Evolutionary conservation across 1,140 invertebrate genomes (phyloP).

Genomic region (Diprion similis): DNA sequence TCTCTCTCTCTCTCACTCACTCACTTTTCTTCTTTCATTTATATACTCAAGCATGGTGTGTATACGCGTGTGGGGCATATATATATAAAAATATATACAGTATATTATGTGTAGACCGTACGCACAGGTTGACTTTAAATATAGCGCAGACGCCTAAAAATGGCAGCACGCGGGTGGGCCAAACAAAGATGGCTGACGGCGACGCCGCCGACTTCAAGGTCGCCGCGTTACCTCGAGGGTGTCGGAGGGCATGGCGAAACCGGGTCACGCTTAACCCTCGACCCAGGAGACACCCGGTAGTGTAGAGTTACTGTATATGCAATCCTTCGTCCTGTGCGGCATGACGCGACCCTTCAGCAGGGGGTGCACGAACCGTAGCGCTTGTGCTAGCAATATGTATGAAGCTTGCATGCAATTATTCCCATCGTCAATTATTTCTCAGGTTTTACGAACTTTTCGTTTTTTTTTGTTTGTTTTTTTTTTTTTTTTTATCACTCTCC

Average conservation of each 20-base stretch:
- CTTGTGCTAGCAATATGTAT: too few relatives aligned
- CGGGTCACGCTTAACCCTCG: slow-evolving; percentile 35
- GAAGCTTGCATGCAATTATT: too few relatives aligned
- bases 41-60: slow-evolving; percentile 22
- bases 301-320: too few relatives aligned
- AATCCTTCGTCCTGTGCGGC: too few relatives aligned
- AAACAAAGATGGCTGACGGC: slow-evolving; percentile 26
- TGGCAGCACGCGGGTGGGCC: slow-evolving; percentile 24
- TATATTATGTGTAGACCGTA: neutral
- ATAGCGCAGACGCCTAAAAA: slow-evolving; percentile 27
- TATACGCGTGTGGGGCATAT: neutral
- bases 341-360: too few relatives aligned
- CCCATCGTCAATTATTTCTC: too few relatives aligned
- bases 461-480: too few relatives aligned
- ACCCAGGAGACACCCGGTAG: neutral
- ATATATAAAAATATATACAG: neutral
- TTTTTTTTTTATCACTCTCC: too few relatives aligned
- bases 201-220: slow-evolving; percentile 34
- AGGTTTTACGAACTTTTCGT: too few relatives aligned
- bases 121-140: slow-evolving; percentile 22
- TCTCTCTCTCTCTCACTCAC: neutral
- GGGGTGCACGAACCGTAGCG: too few relatives aligned
- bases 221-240: slow-evolving; percentile 37
- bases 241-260: slow-evolving; percentile 44
- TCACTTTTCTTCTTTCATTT: neutral